Conservation (phyloP, 1,140 invertebrate species). For the Apolygus lucorum region DNA sequence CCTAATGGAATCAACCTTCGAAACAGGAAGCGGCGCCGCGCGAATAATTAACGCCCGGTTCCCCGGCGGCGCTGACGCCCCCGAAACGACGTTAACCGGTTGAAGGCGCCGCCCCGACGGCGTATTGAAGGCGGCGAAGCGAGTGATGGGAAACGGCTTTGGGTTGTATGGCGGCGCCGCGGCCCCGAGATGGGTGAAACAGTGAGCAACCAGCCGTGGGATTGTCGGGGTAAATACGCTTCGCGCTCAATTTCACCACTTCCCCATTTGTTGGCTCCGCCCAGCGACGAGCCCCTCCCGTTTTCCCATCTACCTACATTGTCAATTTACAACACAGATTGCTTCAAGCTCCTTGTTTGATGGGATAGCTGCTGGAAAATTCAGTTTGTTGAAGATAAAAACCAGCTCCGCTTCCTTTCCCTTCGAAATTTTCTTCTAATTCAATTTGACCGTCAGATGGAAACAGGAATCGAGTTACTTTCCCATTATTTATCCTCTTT, state of each 20-base stretch:
- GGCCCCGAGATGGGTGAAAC: constrained; percentile 41
- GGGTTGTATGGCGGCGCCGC: constrained; percentile 28
- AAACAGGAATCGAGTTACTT: too few relatives aligned
- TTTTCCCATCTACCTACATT: constrained; percentile 12
- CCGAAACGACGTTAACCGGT: neutral
- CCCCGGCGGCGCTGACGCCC: too few relatives aligned
- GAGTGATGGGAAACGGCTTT: constrained; percentile 29
- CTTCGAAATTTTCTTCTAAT: too few relatives aligned
- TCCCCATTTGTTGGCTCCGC: constrained; percentile 10
- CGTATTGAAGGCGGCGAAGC: constrained; percentile 31
- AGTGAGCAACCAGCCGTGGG: constrained; percentile 43
- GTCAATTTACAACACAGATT: neutral
- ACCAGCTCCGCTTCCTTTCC: too few relatives aligned
- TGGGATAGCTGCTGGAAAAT: too few relatives aligned
- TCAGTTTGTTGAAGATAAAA: too few relatives aligned
- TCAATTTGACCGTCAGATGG: too few relatives aligned
- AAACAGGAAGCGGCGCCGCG: neutral
- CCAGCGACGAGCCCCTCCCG: constrained; percentile 11
- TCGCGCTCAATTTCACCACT: constrained; percentile 36
- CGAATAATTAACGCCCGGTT: neutral
- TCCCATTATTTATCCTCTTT: too few relatives aligned
- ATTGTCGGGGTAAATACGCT: constrained; percentile 36
- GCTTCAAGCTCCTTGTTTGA: neutral
- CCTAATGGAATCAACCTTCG: neutral
- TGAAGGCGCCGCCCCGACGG: neutral